Conservation (phyloP, 2,797 vertebrate species). For the Eospalax fontanierii region DNA sequence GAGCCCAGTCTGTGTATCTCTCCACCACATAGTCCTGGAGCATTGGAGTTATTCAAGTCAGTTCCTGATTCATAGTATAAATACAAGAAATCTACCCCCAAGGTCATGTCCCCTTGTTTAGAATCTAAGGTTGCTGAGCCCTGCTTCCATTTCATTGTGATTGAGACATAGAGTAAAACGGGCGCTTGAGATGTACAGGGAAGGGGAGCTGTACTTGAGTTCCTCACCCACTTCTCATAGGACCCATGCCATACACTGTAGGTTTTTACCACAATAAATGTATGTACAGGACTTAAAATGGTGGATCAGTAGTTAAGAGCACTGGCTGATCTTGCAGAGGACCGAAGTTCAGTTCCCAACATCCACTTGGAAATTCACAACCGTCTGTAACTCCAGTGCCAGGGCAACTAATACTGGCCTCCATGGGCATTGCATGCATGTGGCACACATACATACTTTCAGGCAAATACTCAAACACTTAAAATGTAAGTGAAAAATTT, state of each 20-base stretch:
- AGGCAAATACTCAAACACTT: no score
- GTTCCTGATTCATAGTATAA: background rate
- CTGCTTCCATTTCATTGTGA: background rate
- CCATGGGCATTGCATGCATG: no score
- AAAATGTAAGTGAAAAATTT: background rate
- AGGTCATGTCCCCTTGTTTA: slow-evolving; percentile 11
- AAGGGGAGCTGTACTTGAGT: background rate
- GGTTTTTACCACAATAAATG: slow-evolving; percentile 17
- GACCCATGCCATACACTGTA: background rate
- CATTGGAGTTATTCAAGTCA: background rate
- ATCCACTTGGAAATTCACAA: no score
- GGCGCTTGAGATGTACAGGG: background rate
- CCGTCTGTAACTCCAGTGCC: no score
- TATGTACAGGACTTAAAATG: background rate
- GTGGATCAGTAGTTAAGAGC: no score
- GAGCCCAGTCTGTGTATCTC: background rate
- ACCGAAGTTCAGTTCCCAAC: no score
- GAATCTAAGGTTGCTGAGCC: background rate
- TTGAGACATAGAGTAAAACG: background rate
- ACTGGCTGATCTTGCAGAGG: no score
- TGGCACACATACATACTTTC: no score
- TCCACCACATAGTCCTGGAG: background rate
- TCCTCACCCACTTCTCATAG: background rate
- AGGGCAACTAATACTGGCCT: no score
- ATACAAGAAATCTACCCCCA: background rate